Conservation (phyloP, 2,797 vertebrate species). For the Lepus oiostolus region DNA sequence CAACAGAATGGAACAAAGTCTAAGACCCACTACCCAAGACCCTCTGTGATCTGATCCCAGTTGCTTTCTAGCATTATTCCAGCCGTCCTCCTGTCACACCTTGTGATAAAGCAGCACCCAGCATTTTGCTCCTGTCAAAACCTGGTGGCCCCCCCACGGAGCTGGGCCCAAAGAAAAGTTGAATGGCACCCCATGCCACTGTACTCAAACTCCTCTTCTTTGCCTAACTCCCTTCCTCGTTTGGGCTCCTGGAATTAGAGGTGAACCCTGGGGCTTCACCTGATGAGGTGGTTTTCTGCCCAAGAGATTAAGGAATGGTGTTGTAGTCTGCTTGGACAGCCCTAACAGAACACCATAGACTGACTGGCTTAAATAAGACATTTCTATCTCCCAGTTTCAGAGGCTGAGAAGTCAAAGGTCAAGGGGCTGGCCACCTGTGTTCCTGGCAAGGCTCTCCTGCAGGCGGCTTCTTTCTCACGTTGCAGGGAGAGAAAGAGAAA, state of each 20-base stretch:
- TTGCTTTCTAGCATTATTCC: background rate
- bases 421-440: background rate
- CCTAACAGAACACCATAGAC: background rate
- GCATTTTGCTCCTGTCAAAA: background rate
- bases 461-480: background rate
- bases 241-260: background rate
- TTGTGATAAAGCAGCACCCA: background rate
- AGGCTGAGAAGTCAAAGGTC: background rate
- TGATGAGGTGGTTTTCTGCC: conserved; percentile 3
- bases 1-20: background rate
- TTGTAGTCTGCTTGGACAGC: background rate
- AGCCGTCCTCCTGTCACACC: background rate
- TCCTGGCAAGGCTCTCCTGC: background rate
- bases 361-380: background rate
- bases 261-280: background rate
- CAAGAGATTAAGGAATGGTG: background rate
- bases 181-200: background rate
- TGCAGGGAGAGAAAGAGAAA: background rate
- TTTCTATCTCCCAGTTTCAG: background rate
- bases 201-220: background rate
- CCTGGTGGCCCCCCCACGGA: background rate
- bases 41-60: background rate
- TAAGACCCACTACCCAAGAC: background rate
- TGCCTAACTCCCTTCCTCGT: background rate
- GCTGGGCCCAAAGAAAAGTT: background rate